These are phyloP conservation scores for Squalus acanthias DNA, from an alignment of 2,797 vertebrate genomes.

Conservation along the genomic window DNA sequence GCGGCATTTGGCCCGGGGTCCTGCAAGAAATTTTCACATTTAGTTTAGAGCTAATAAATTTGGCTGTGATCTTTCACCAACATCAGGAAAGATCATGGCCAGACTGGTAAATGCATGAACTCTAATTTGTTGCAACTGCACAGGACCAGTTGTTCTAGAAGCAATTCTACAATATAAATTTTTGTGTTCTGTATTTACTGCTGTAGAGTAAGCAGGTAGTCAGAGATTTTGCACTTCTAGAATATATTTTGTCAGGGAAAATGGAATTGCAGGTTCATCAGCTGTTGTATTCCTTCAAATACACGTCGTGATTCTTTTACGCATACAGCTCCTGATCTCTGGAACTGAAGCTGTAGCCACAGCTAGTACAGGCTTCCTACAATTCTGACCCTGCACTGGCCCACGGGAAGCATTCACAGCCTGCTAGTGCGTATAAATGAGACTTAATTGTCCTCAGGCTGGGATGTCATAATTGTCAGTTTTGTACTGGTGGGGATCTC, in stretches of 20 bases:
- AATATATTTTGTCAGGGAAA: background rate
- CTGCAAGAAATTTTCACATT: background rate
- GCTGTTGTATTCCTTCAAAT: background rate
- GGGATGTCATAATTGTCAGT: background rate
- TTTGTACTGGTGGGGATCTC: background rate
- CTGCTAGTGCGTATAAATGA: background rate
- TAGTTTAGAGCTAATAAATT: background rate
- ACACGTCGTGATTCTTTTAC: background rate
- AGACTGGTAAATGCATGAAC: background rate
- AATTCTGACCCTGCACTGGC: background rate
- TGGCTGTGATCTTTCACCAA: background rate
- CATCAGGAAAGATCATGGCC: background rate
- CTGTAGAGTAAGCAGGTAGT: background rate
- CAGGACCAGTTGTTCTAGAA: background rate
- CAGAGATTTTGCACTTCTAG: background rate
- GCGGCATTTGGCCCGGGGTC: background rate
- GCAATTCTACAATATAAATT: background rate
- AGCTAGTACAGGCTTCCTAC: background rate
- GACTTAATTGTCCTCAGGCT: conserved; percentile 17
- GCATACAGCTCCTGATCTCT: background rate
- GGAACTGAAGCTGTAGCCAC: background rate
- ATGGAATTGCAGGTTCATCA: background rate
- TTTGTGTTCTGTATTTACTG: background rate
- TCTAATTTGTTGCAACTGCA: background rate
- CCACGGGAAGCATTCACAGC: background rate